Conservation (phyloP, 2,113 vertebrate species). For the Ivindomyrus marchei region DNA sequence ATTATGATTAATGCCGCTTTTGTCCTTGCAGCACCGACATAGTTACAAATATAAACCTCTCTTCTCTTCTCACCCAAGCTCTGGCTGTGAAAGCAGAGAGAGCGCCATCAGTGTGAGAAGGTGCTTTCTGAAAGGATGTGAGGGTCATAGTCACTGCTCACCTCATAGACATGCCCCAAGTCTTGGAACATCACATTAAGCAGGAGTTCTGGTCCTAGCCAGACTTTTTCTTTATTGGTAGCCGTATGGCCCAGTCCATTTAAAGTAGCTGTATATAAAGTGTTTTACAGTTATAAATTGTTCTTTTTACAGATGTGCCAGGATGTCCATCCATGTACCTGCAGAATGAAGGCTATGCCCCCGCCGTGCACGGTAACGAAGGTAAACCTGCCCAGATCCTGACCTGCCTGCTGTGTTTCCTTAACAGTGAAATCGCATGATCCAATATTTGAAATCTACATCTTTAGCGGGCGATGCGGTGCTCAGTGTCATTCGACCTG, state of each 20-base stretch:
- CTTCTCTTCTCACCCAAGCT: background rate
- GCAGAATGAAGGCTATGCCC: slow-evolving; percentile 67
- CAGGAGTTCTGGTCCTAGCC: background rate
- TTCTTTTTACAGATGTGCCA: slow-evolving; percentile 69
- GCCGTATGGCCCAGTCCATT: background rate
- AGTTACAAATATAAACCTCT: slow-evolving; percentile 6
- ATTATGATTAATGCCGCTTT: slow-evolving; percentile 36
- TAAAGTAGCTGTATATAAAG: background rate
- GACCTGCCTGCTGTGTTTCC: background rate
- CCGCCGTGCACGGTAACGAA: slow-evolving; percentile 62
- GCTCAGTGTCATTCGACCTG: background rate
- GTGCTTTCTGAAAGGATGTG: background rate
- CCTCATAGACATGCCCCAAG: background rate
- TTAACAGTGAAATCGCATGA: background rate
- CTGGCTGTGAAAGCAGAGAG: background rate
- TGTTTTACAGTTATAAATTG: background rate
- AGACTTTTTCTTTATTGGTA: background rate
- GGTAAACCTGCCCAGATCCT: slow-evolving; percentile 40
- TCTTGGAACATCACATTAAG: background rate
- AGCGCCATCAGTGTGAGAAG: background rate
- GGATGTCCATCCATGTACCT: slow-evolving; percentile 79
- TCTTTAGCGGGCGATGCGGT: background rate
- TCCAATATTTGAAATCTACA: background rate
- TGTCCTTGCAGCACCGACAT: slow-evolving; percentile 41
- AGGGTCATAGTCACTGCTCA: background rate